Evolutionary conservation across 1,140 invertebrate genomes (phyloP), one percentile per base, ranked within the genome.

Genomic region (Lepidostoma basale): DNA sequence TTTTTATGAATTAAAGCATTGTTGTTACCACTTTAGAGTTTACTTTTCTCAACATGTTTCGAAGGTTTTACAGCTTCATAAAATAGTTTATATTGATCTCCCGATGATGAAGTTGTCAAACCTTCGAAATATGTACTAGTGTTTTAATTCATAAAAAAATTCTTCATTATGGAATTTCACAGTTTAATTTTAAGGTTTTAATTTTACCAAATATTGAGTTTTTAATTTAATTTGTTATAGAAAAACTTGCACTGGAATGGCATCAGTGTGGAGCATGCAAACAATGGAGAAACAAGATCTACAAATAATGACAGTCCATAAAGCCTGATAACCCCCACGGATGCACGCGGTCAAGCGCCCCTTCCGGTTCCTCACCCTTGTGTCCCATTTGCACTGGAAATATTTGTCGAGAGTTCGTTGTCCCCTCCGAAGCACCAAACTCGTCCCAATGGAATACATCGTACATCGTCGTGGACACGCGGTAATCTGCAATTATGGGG

Each of bases 381-480:
- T 71, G 52, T 47, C 65, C 26, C 18, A 16, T 36, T 10, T 64
- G 62, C 39, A 18, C 18, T 25, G 62, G 62, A 40, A 39, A 64
- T 30, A 64, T 52, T 22, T 64, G 18, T n/a, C 62, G 44, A 30
- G 8, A n/a, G 44, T 28, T 39, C 14, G 26, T 22, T n/a, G n/a
- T 33, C 28, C 12, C 62, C 6, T 64, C 67, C 52, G 66, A 14
- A 14, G 33, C 63, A 42, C 56, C 68, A 60, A 59, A 62, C 36
- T 70, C 72, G 54, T 56, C 86, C 88, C 88, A 90, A 85, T 89
- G 87, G 81, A 90, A 89, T 74, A 90, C 88, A 83, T 90, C 89
- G 82, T 90, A 89, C 87, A 90, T 90, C 77, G 89, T 89, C 78
- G 87, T 86, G 78, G 88, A 88, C 81, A 88, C 89, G 83, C 84